Percentiles rank a stretch among this genome's conserved stretches.
phyloP scores from a whole-genome alignment of 2,888 invertebrate genomes.

The Ochropleura leucogaster region DNA sequence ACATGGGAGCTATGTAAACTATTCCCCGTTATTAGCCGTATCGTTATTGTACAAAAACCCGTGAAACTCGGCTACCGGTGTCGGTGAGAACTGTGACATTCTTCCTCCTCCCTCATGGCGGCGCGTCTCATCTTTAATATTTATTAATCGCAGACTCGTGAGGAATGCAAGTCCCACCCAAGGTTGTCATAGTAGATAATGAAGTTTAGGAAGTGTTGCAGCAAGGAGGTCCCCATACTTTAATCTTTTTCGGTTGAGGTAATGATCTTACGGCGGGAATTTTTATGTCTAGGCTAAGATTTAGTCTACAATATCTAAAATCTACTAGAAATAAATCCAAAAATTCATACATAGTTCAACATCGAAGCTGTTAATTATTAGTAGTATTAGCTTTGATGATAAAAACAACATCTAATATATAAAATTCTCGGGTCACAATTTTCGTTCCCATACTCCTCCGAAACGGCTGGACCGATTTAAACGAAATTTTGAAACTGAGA shows the following conservation, averaged over 20 bases:
- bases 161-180: conserved; percentile 55
- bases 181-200: conserved; percentile 12
- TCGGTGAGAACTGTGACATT: conserved; percentile 49
- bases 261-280: background rate
- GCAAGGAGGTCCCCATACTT: background rate
- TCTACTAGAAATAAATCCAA: background rate
- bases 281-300: background rate
- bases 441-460: no score
- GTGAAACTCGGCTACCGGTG: conserved; percentile 21
- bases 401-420: background rate
- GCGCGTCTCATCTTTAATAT: conserved; percentile 58
- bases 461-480: no score
- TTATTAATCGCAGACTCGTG: conserved; percentile 58
- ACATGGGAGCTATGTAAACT: no score
- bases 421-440: no score
- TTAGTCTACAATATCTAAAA: background rate
- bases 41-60: conserved; percentile 30
- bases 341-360: background rate
- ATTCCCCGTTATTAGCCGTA: conserved; percentile 1
- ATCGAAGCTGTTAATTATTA: background rate
- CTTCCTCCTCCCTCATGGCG: conserved; percentile 41
- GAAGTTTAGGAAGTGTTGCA: conserved; percentile 37
- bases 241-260: no score
- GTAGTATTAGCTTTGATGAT: background rate
- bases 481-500: no score